Conservation (phyloP, 2,113 vertebrate genomes). For the Microcebus griseorufus region DNA sequence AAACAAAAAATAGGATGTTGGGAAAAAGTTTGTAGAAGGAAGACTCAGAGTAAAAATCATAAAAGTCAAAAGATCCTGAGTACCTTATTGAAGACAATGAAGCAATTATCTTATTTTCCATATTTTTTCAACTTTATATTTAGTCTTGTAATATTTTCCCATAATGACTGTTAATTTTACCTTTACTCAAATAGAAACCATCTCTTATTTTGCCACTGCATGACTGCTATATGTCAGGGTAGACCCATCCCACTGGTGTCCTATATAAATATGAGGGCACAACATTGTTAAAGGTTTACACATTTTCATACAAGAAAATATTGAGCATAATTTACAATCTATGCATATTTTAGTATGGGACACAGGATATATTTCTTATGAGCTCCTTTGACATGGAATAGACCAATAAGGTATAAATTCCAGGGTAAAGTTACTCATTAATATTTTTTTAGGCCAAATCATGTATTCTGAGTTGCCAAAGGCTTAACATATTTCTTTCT, state of each 20-base stretch:
- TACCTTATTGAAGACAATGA: not conserved
- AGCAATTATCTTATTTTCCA: not conserved
- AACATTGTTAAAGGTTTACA: not conserved
- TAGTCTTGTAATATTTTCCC: not conserved
- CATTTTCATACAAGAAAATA: not conserved
- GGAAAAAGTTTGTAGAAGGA: not conserved
- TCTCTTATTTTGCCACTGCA: not conserved
- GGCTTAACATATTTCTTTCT: not conserved
- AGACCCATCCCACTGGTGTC: not conserved
- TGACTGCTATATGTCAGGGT: not conserved
- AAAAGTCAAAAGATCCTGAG: not conserved
- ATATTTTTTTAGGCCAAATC: not conserved
- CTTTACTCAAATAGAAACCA: not conserved
- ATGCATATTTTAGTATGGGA: not conserved
- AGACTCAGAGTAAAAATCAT: not conserved
- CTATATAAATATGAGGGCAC: not conserved
- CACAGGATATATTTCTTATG: not conserved
- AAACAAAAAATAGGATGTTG: not conserved
- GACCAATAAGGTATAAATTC: not conserved
- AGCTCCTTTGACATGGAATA: not conserved
- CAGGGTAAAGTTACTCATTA: not conserved
- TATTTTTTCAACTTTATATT: not conserved
- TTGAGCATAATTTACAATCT: not conserved
- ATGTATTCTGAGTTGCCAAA: not conserved
- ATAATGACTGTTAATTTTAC: not conserved